A percentile compares a stretch with the other conserved stretches of the same genome.
phyloP scores from a whole-genome alignment of 2,888 invertebrate genomes.

The Conus canariensis region DNA sequence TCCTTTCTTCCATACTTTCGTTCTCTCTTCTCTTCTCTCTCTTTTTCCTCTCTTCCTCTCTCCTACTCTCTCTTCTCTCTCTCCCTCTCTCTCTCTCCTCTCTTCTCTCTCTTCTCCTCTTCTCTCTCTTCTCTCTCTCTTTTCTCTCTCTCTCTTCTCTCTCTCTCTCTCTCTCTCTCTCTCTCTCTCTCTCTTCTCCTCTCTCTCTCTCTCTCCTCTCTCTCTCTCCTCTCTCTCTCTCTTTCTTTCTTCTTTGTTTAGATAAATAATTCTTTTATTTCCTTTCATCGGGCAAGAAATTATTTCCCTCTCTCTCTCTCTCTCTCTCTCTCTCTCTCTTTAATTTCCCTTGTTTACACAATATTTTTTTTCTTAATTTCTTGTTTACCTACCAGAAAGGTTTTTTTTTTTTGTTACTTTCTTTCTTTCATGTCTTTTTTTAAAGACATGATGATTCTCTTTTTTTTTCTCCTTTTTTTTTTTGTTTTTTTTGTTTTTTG shows the following conservation, averaged over 20 bases:
- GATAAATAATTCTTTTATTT: background rate
- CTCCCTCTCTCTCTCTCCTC: no score
- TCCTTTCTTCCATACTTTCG: background rate
- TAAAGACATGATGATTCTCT: no score
- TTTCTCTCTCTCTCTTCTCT: background rate
- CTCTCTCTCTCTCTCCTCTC: background rate
- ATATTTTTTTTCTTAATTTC: background rate
- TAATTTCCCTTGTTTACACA: background rate
- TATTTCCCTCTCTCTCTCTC: background rate
- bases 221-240: background rate
- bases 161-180: background rate
- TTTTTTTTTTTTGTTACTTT: background rate
- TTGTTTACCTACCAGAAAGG: background rate
- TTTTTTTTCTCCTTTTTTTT: no score
- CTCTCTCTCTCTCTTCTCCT: no score
- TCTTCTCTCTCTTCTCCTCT: background rate
- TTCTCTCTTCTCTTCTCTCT: conserved; percentile 11
- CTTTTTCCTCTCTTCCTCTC: no score
- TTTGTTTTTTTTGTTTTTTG: no score
- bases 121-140: background rate
- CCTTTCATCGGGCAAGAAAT: background rate
- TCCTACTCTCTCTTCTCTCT: no score
- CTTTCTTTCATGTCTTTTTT: no score
- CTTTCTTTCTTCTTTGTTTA: background rate
- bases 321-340: background rate